Base-by-base conservation (phyloP, 2,888 invertebrate genomes). In the Cerastoderma edule region DNA sequence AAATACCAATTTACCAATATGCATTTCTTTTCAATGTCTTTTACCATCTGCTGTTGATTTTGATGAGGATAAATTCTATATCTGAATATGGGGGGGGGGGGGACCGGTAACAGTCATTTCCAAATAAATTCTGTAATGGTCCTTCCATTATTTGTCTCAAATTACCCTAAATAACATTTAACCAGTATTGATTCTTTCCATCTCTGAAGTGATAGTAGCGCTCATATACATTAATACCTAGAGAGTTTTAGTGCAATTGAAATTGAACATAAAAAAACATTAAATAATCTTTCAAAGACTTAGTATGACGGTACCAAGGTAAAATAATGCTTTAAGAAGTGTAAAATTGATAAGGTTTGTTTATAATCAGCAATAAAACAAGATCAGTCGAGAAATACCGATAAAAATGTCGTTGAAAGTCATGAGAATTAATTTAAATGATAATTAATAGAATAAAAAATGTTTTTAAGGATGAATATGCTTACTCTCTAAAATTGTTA, bases 61-160 rank as follows among this genome's bases (percentile, higher is more conserved):
- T n/a, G n/a, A n/a, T n/a, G n/a, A n/a, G n/a, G n/a, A n/a, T n/a
- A n/a, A n/a, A n/a, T n/a, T n/a, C n/a, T n/a, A n/a, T n/a, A n/a
- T n/a, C n/a, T n/a, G n/a, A n/a, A n/a, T n/a, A n/a, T n/a, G n/a
- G n/a, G n/a, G n/a, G n/a, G n/a, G n/a, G n/a, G n/a, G n/a, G n/a
- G n/a, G n/a, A n/a, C n/a, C n/a, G 4, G 4, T 27, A 24, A 10
- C 24, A 22, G 24, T n/a, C 50, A n/a, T 50, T 50, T 50, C 50
- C 50, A 22, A 50, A n/a, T 50, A 50, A 50, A 50, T 50, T 50
- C 50, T 50, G 50, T 27, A 50, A 50, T 50, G n/a, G 50, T 10
- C 8, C 50, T 22, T n/a, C 24, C 50, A 50, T n/a, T 22, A 22
- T 50, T 50, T 24, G 50, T 8, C 50, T 50, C 50, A 13, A 50